phyloP scores from a whole-genome alignment of 2,888 invertebrate species.

The Xestia sexstrigata region DNA sequence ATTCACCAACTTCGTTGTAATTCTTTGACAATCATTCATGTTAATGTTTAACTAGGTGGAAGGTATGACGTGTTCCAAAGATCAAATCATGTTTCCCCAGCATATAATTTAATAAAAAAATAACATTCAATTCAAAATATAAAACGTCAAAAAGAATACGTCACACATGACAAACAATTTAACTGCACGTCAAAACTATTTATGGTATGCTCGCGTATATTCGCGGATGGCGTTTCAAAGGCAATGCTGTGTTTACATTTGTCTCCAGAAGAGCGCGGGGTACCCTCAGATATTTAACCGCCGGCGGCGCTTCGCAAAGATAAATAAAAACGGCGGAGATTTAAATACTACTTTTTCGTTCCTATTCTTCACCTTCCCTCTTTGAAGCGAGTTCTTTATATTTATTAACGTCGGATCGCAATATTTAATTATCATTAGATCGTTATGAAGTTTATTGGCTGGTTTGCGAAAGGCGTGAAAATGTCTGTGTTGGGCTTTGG shows the following conservation, averaged over 20 bases:
- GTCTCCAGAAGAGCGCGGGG: constrained; percentile 79
- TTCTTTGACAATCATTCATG: background rate
- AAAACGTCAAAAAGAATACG: constrained; percentile 38
- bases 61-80: background rate
- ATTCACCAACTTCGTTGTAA: background rate
- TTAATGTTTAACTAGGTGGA: constrained; percentile 1
- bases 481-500: constrained; percentile 8
- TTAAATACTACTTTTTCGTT: constrained; percentile 87
- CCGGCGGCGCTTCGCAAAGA: constrained; percentile 83
- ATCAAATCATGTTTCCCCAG: background rate
- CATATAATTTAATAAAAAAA: background rate
- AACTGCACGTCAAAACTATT: constrained; percentile 71
- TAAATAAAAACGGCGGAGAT: constrained; percentile 86
- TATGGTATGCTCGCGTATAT: constrained; percentile 71
- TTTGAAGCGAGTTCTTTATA: constrained; percentile 71
- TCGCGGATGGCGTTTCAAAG: constrained; percentile 83
- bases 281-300: constrained; percentile 86
- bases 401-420: constrained; percentile 59
- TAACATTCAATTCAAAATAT: constrained; percentile 4
- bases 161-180: constrained; percentile 66
- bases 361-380: constrained; percentile 76
- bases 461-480: constrained; percentile 29
- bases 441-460: constrained; percentile 55
- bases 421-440: constrained; percentile 66
- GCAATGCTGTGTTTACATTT: constrained; percentile 85